Evolutionary conservation across 2,797 vertebrate genomes (phyloP).

Genomic region (Tympanoctomys barrerae): DNA sequence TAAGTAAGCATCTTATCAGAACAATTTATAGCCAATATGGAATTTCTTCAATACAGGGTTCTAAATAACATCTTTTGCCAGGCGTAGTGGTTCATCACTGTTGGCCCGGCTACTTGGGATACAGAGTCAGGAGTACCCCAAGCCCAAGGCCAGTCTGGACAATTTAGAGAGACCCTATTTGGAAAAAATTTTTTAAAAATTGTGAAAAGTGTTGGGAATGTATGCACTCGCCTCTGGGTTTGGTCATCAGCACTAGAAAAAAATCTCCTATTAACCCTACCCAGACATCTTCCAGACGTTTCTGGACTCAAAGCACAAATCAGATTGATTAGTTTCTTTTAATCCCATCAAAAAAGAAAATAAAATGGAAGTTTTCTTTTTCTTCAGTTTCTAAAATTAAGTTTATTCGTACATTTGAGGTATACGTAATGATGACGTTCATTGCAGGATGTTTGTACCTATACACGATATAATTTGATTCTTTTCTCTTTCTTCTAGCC

Average conservation of each 20-base stretch:
- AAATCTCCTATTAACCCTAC: slow-evolving; percentile 89
- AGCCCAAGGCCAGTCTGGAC: neutral
- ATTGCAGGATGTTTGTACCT: neutral
- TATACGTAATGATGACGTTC: neutral
- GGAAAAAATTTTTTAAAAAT: neutral
- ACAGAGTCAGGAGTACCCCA: neutral
- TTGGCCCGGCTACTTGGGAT: neutral
- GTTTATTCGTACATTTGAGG: neutral
- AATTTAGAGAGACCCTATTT: neutral
- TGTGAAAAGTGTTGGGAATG: neutral
- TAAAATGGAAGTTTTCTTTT: slow-evolving; percentile 92
- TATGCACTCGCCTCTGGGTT: neutral
- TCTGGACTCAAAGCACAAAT: slow-evolving; percentile 95
- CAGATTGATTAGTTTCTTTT: slow-evolving; percentile 93
- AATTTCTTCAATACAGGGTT: slow-evolving; percentile 91
- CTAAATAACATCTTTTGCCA: slow-evolving; percentile 86
- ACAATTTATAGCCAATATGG: slow-evolving; percentile 96
- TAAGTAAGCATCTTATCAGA: slow-evolving; percentile 93
- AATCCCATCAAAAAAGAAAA: slow-evolving; percentile 95
- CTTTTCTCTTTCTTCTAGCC: neutral
- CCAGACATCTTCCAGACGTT: slow-evolving; percentile 91
- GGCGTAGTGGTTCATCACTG: neutral
- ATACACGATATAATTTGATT: neutral
- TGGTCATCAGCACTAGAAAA: neutral
- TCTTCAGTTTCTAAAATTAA: neutral